Conservation (phyloP, 2,888 invertebrate species). For the Silvanus unidentatus region DNA sequence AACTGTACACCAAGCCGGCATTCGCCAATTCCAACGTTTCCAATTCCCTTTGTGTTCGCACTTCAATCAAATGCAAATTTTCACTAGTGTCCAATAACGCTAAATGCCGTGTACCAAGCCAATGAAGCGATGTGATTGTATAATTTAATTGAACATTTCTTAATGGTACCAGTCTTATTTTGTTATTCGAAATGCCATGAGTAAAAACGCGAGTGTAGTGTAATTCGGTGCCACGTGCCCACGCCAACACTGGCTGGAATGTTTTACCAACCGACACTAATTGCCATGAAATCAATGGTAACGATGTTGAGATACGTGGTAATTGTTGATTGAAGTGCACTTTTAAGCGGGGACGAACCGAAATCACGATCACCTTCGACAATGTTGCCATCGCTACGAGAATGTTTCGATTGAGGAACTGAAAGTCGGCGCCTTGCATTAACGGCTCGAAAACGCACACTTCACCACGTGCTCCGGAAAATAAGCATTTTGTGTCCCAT, state of each 20-base stretch:
- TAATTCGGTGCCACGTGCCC: conserved; percentile 76
- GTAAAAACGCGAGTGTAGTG: conserved; percentile 74
- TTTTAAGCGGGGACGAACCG: conserved; percentile 68
- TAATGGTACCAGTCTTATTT: conserved; percentile 55
- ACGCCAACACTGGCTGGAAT: conserved; percentile 75
- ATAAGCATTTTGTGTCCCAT: conserved; percentile 87
- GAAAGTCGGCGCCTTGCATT: conserved; percentile 45
- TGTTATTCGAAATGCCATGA: conserved; percentile 50
- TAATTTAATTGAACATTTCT: conserved; percentile 66
- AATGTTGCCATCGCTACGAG: conserved; percentile 91
- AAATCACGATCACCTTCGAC: conserved; percentile 80
- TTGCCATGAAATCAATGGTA: conserved; percentile 92
- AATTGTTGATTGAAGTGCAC: conserved; percentile 74
- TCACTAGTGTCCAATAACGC: conserved; percentile 82
- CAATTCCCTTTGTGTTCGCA: conserved; percentile 78
- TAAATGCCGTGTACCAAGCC: conserved; percentile 77
- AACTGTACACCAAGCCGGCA: conserved; percentile 78
- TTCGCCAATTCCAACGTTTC: conserved; percentile 76
- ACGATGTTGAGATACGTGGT: conserved; percentile 62
- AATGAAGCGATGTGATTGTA: conserved; percentile 69
- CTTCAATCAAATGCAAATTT: conserved; percentile 82
- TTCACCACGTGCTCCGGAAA: conserved; percentile 96
- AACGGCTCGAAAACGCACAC: conserved; percentile 72
- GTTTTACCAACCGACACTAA: conserved; percentile 76
- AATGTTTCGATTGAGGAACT: conserved; percentile 67